Percentiles rank a stretch among this genome's conserved stretches.
Conservation (phyloP, 2,888 invertebrate species). For the Dorcus parallelipipedus region DNA sequence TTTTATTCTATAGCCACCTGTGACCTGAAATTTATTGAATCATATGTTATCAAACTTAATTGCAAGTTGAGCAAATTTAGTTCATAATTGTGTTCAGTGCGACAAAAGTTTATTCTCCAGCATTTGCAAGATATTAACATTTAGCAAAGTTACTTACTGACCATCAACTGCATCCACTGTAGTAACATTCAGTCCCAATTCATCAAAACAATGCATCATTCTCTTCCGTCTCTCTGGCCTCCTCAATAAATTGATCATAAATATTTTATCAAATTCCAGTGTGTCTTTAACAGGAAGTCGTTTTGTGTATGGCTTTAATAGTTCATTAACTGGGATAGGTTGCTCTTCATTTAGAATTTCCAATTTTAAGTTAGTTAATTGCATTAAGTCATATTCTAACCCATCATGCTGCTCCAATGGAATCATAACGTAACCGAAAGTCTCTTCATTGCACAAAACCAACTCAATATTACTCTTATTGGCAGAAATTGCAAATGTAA, state of each 20-base stretch:
- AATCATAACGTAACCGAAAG: slow-evolving; percentile 78
- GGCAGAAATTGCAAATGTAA: slow-evolving; percentile 84
- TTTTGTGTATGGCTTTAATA: slow-evolving; percentile 40
- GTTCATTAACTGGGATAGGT: slow-evolving; percentile 47
- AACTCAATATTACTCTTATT: slow-evolving; percentile 62
- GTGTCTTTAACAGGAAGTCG: slow-evolving; percentile 55
- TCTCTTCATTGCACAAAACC: slow-evolving; percentile 74
- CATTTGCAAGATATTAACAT: neutral
- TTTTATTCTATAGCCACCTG: too few species aligned
- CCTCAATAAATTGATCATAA: slow-evolving; percentile 87
- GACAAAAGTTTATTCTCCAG: neutral
- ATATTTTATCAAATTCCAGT: slow-evolving; percentile 75
- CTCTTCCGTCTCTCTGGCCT: slow-evolving; percentile 72
- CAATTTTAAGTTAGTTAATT: slow-evolving; percentile 71
- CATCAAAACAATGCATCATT: slow-evolving; percentile 78
- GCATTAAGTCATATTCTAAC: slow-evolving; percentile 63
- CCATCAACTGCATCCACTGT: slow-evolving; percentile 87
- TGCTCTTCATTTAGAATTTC: slow-evolving; percentile 65
- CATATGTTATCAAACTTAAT: too few species aligned
- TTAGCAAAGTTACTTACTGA: slow-evolving; percentile 55
- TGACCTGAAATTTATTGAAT: too few species aligned
- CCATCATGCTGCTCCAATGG: slow-evolving; percentile 72
- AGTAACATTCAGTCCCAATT: slow-evolving; percentile 76
- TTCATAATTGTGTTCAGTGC: neutral
- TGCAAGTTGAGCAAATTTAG: too few species aligned